Evolutionary conservation across 2,888 invertebrate species (phyloP).

Genomic region (Bruchidius siliquastri): DNA sequence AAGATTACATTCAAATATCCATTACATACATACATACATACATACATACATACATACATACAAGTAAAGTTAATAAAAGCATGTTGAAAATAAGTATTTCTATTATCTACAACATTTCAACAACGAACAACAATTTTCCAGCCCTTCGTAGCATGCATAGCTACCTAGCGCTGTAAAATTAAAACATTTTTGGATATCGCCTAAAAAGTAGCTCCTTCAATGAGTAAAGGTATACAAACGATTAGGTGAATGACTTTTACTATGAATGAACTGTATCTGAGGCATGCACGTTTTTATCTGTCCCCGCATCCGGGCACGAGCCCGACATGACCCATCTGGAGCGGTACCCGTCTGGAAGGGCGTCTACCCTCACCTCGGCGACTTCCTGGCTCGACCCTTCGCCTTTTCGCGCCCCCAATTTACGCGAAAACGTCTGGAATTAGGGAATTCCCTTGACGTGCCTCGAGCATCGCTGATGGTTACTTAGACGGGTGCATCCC

Average conservation of each 20-base stretch:
- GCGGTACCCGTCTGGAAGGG: not conserved
- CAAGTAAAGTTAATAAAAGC: no score
- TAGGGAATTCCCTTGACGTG: not conserved
- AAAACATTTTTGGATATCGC: no score
- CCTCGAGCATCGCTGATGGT: not conserved
- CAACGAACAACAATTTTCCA: no score
- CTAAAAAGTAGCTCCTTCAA: no score
- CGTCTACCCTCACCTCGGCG: not conserved
- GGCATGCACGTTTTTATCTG: not conserved
- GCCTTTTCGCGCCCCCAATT: not conserved
- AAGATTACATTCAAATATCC: no score
- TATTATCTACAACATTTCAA: no score
- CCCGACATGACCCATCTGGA: not conserved
- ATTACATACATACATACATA: no score
- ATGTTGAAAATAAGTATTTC: no score
- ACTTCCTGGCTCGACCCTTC: not conserved
- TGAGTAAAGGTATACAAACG: no score
- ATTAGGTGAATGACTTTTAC: not conserved
- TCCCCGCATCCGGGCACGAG: not conserved
- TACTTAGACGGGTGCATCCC: not conserved
- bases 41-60: no score
- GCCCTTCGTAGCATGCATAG: no score
- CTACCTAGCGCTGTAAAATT: no score
- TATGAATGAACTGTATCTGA: not conserved
- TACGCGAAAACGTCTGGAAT: not conserved